A percentile compares a stretch with the other conserved stretches of the same genome.
phyloP scores from a whole-genome alignment of 2,113 vertebrate species.

The Saccopteryx leptura region DNA sequence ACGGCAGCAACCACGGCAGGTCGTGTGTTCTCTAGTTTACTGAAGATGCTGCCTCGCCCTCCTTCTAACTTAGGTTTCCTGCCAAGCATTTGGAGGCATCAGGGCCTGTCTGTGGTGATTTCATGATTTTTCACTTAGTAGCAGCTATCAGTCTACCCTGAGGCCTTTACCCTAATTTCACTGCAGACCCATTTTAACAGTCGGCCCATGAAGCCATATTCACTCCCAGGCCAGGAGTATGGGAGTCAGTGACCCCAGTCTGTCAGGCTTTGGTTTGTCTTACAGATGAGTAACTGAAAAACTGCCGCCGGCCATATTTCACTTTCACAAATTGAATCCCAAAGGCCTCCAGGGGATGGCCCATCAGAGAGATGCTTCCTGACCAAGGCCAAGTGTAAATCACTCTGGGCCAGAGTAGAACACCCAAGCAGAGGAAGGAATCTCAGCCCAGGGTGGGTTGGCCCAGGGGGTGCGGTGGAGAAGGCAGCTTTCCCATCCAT shows the following conservation, averaged over 20 bases:
- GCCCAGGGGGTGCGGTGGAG: neutral
- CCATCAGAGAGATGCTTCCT: conserved; percentile 27
- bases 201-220: neutral
- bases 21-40: neutral
- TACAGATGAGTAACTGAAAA: neutral
- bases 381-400: conserved; percentile 42
- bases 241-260: neutral
- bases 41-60: neutral
- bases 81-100: neutral
- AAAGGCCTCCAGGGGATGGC: neutral
- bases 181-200: neutral
- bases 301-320: conserved; percentile 13
- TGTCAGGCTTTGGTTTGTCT: neutral
- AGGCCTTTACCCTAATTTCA: neutral
- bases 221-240: neutral
- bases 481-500: neutral
- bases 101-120: neutral
- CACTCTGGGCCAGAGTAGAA: conserved; percentile 53
- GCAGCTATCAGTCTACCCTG: neutral
- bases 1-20: rapidly evolving
- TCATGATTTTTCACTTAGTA: neutral
- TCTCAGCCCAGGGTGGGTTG: neutral
- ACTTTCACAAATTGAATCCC: neutral
- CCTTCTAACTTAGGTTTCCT: neutral
- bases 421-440: conserved; percentile 55